phyloP scores from a whole-genome alignment of 2,888 invertebrate genomes.

The Nomada fabriciana region DNA sequence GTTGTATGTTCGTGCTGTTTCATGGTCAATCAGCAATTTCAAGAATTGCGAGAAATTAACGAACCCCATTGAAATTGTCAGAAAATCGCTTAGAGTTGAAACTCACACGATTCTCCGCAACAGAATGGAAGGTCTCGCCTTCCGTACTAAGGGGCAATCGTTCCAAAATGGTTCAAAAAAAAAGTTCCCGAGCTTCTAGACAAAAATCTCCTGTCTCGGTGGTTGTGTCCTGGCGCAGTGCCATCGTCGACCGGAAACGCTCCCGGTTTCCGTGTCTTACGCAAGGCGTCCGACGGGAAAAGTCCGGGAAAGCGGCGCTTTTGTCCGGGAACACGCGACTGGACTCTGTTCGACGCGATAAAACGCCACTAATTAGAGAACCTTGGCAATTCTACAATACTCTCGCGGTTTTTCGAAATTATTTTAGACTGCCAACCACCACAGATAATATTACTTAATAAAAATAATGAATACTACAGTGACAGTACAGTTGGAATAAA shows the following conservation, averaged over 20 bases:
- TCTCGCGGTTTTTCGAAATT: constrained; percentile 30
- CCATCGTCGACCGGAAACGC: constrained; percentile 59
- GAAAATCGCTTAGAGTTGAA: not conserved
- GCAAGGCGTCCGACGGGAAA: constrained; percentile 52
- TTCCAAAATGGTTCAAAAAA: not conserved
- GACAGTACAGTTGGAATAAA: too few relatives aligned
- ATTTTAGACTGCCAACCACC: not conserved
- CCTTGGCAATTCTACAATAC: constrained; percentile 51
- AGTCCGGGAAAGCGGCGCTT: constrained; percentile 50
- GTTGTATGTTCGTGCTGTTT: too few relatives aligned
- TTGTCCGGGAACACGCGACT: constrained; percentile 26
- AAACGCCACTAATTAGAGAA: constrained; percentile 62
- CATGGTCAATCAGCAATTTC: too few relatives aligned
- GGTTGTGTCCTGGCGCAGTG: constrained; percentile 50
- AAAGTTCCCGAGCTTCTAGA: not conserved
- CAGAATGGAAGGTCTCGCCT: too few relatives aligned
- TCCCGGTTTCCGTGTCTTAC: constrained; percentile 56
- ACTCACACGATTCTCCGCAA: too few relatives aligned
- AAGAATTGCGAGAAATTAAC: too few relatives aligned
- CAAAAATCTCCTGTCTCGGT: not conserved
- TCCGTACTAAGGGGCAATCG: not conserved
- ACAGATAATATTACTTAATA: too few relatives aligned
- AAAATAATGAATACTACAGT: too few relatives aligned
- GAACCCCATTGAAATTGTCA: not conserved
- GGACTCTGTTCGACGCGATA: constrained; percentile 47